phyloP scores from a whole-genome alignment of 2,797 vertebrate species.

The Crenuchus spilurus region DNA sequence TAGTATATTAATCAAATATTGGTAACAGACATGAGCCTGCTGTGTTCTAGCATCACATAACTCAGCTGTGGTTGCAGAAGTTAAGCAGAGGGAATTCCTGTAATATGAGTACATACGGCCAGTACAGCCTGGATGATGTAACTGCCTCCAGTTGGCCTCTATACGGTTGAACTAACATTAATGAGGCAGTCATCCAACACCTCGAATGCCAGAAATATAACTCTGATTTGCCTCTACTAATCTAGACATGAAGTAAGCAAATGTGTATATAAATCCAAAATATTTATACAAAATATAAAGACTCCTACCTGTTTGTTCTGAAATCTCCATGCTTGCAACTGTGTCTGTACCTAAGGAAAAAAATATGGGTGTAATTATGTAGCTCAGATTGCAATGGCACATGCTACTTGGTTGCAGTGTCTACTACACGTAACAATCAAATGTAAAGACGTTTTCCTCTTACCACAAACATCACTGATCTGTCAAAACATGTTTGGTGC shows the following conservation, averaged over 20 bases:
- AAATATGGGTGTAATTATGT: slow-evolving; percentile 46
- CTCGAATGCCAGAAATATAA: background rate
- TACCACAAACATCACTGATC: too few species aligned
- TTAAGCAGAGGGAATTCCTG: slow-evolving; percentile 41
- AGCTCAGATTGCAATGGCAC: slow-evolving; percentile 25
- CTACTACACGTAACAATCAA: too few species aligned
- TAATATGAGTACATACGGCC: slow-evolving; percentile 55
- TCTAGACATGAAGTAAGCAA: background rate
- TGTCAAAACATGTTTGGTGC: too few species aligned
- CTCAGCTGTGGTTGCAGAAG: slow-evolving; percentile 14
- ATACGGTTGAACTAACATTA: slow-evolving; percentile 31
- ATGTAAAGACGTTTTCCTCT: too few species aligned
- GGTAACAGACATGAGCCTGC: background rate
- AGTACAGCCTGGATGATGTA: slow-evolving; percentile 29
- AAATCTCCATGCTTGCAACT: slow-evolving; percentile 91
- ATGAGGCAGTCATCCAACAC: slow-evolving; percentile 30
- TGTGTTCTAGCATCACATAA: background rate
- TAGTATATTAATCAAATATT: background rate
- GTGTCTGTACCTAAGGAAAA: slow-evolving; percentile 82
- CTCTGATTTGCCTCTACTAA: slow-evolving; percentile 4
- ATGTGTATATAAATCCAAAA: too few species aligned
- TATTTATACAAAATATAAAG: background rate
- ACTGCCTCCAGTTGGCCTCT: slow-evolving; percentile 42
- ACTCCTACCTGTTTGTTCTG: slow-evolving; percentile 87
- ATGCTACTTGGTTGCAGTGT: slow-evolving; percentile 8